Conservation (phyloP, 1,140 invertebrate genomes). For the Nephila pilipes region DNA sequence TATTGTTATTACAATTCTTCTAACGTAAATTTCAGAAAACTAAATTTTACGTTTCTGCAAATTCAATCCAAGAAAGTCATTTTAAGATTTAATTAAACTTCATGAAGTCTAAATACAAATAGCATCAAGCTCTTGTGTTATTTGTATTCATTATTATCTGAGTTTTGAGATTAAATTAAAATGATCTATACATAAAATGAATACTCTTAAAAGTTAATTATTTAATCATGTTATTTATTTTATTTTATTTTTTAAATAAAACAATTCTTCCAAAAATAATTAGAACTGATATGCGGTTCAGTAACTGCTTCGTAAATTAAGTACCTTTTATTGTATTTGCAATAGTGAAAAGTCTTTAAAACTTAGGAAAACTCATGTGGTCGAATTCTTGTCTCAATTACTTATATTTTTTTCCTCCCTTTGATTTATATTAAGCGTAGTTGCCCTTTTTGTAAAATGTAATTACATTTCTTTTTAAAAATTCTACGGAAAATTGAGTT, state of each 20-base stretch:
- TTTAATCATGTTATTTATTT: background rate
- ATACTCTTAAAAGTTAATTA: too few species aligned
- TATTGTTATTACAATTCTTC: background rate
- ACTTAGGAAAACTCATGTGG: background rate
- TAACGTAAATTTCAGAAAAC: background rate
- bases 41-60: background rate
- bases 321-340: background rate
- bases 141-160: background rate
- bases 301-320: background rate
- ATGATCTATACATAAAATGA: too few species aligned
- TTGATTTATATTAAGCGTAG: background rate
- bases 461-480: background rate
- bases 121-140: background rate
- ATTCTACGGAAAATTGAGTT: background rate
- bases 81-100: constrained; percentile 57
- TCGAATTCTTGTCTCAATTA: background rate
- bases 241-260: background rate
- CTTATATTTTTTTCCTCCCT: background rate
- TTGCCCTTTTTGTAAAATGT: background rate
- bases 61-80: background rate
- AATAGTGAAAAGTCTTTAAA: background rate
- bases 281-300: background rate
- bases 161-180: background rate
- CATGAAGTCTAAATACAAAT: background rate
- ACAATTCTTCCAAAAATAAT: background rate